Percentiles rank a stretch among this genome's conserved stretches.
These are phyloP conservation scores for Eristalis pertinax DNA, from an alignment of 2,888 invertebrate genomes.

Conservation along the genomic window DNA sequence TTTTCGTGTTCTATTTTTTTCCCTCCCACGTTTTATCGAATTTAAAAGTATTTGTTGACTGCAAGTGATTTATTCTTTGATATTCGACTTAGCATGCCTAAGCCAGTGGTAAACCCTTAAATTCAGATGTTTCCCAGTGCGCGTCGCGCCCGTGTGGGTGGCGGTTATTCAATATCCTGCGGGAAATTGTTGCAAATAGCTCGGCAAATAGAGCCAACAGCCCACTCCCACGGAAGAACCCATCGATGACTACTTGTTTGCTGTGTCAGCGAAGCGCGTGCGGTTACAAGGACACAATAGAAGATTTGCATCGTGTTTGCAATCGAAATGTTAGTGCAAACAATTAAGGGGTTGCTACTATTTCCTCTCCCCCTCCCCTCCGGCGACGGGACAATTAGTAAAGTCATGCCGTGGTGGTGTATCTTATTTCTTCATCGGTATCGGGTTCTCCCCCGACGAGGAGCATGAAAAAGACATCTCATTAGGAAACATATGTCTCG, in stretches of 20 bases:
- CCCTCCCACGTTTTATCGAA: conserved; percentile 52
- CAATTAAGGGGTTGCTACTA: conserved; percentile 18
- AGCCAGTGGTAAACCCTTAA: conserved; percentile 63
- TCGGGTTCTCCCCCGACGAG: conserved; percentile 34
- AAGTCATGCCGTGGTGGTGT: conserved; percentile 55
- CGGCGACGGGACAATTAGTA: conserved; percentile 52
- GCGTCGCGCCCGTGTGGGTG: conserved; percentile 10
- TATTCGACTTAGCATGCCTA: conserved; percentile 73
- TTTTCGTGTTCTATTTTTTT: conserved; percentile 28
- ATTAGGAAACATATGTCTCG: conserved; percentile 80
- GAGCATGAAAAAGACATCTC: conserved; percentile 76
- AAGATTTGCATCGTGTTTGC: conserved; percentile 54
- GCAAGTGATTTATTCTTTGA: conserved; percentile 75
- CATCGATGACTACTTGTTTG: too few species aligned
- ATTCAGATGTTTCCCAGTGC: conserved; percentile 29
- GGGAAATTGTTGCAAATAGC: conserved; percentile 56
- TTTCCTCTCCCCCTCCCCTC: conserved; percentile 4
- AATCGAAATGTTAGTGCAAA: conserved; percentile 24
- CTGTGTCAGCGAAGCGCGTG: conserved; percentile 54
- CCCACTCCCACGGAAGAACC: conserved; percentile 21
- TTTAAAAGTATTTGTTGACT: conserved; percentile 71
- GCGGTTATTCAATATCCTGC: conserved; percentile 49
- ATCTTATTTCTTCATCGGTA: conserved; percentile 57
- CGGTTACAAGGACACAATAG: conserved; percentile 34
- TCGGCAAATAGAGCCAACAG: conserved; percentile 54